These are phyloP conservation scores for Indri indri DNA, from an alignment of 2,113 vertebrate species.

Conservation along the genomic window DNA sequence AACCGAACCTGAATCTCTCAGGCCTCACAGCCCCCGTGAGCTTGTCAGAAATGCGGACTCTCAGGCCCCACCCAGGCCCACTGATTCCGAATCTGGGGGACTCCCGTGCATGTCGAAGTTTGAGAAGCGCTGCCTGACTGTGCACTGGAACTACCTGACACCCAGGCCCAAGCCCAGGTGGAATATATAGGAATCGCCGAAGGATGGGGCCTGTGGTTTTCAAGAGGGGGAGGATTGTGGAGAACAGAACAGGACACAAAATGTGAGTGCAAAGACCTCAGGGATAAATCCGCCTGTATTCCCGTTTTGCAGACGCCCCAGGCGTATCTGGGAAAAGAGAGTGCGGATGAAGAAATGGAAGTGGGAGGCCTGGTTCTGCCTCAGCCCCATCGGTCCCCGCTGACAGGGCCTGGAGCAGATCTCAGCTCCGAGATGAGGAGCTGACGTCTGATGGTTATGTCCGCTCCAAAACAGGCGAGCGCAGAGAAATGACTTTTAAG, in stretches of 20 bases:
- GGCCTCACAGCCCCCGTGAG: not conserved
- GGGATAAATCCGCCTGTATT: not conserved
- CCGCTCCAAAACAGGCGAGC: not conserved
- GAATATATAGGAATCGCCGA: no score
- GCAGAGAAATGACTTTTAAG: not conserved
- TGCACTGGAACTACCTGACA: not conserved
- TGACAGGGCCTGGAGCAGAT: not conserved
- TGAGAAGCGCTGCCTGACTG: fast-evolving
- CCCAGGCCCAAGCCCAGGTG: no score
- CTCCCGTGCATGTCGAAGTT: fast-evolving
- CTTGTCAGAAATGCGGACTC: not conserved
- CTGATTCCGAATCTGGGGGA: not conserved
- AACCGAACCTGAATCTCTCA: not conserved
- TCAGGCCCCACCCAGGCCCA: not conserved
- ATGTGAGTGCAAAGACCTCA: not conserved
- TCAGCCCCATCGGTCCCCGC: not conserved
- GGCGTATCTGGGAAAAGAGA: not conserved
- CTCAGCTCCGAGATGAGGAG: not conserved
- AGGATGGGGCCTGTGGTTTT: not conserved
- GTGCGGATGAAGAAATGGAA: not conserved
- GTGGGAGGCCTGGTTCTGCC: not conserved
- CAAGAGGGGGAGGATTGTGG: not conserved
- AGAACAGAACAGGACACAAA: not conserved
- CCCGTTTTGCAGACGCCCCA: not conserved
- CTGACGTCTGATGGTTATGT: not conserved